Percentiles rank a stretch among this genome's conserved stretches.
phyloP scores from a whole-genome alignment of 2,888 invertebrate species.

The Rotaria magnacalcarata region DNA sequence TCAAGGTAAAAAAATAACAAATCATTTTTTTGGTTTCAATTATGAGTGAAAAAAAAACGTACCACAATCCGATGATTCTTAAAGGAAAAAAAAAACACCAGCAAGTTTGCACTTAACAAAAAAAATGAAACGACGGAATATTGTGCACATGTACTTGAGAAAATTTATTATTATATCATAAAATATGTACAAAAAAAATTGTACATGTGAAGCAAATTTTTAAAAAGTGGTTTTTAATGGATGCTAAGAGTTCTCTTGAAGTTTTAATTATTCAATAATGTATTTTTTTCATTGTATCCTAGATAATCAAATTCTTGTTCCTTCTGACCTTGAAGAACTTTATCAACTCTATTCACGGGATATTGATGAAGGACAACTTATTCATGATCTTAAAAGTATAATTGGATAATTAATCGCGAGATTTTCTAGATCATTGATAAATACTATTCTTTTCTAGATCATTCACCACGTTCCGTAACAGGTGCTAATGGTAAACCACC shows the following conservation, averaged over 20 bases:
- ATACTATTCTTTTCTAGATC: not conserved
- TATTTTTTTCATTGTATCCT: not conserved
- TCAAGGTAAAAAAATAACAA: constrained; percentile 65
- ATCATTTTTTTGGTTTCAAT: too few species aligned
- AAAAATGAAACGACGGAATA: too few species aligned
- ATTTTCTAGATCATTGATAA: too few species aligned
- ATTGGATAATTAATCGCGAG: not conserved
- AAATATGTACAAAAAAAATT: too few species aligned
- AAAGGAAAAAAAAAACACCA: too few species aligned
- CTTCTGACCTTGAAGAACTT: constrained; percentile 55
- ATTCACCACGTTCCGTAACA: not conserved
- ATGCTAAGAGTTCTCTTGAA: not conserved
- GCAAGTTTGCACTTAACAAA: too few species aligned
- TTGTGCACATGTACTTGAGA: not conserved
- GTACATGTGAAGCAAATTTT: too few species aligned
- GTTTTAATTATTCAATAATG: not conserved
- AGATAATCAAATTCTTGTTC: constrained; percentile 50
- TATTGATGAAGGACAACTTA: constrained; percentile 49
- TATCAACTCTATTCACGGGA: constrained; percentile 55
- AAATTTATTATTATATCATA: too few species aligned
- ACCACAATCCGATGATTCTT: too few species aligned
- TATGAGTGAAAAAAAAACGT: too few species aligned
- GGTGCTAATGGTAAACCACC: not conserved
- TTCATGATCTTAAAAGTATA: not conserved
- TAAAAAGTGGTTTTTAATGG: not conserved